Base-by-base conservation (phyloP, 2,797 vertebrate genomes). In the Pempheris klunzingeri region DNA sequence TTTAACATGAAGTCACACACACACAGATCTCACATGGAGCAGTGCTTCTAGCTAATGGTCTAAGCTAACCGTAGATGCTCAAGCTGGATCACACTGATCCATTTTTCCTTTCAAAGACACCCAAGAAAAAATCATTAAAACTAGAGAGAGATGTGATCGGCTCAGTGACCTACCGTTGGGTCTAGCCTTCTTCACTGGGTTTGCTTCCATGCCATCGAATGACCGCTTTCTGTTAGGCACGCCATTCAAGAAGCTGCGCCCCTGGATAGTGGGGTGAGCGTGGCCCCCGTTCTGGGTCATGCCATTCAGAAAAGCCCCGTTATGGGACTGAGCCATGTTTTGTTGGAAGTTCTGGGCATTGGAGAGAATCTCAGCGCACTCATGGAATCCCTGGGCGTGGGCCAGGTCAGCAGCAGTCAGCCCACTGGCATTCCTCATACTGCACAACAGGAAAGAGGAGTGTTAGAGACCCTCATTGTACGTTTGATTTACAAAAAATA, bases 401-500 rank as follows among this genome's bases (percentile, higher is more conserved):
- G 98, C 98, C 96, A 99, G 96, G 95, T 99, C 97, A 87, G 98
- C 98, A 90, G 97, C 97, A 24, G 97, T 98, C 97, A 99, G 96
- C 96, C 97, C 98, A 96, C 96, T 98, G 95, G 97, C 97, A 96
- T 99, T 99, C 96, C 97, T 98, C 93, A 99, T 96, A 96, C 98
- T 99, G 98, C 88, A 95, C 93, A 95, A 97, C 89, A 92, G 94
- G 86, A 97, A 96, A 86, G 85, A 79, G 85, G 78, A 91, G 95
- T 94, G 95, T 99, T 96, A 99, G 92, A 90, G 92, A 77, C 83
- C 46, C 71, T 78, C 63, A 84, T 17, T 71, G 74, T 50, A 78
- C 41, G 14, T 71, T 81, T 52, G 62, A 54, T 57, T 64, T 13
- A 87, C 84, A 89, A 81, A 90, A 69, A 84, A 54, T 73, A 63